phyloP scores from a whole-genome alignment of 1,140 invertebrate species.

The Atta colombica region DNA sequence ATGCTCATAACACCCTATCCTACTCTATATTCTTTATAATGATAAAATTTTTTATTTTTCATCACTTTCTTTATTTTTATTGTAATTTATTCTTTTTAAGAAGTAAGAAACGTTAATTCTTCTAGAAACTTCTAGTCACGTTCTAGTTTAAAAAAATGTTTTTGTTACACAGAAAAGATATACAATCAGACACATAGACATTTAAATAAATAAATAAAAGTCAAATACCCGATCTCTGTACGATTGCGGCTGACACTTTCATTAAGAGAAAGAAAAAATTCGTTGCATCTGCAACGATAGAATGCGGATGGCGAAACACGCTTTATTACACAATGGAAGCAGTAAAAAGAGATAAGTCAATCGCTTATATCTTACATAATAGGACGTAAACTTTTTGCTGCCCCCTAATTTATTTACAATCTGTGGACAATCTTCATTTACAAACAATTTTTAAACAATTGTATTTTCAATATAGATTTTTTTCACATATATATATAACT shows the following conservation, averaged over 20 bases:
- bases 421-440: background rate
- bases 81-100: too few relatives aligned
- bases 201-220: slow-evolving; percentile 67
- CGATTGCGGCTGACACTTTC: slow-evolving; percentile 71
- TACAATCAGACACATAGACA: background rate
- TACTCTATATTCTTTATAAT: too few relatives aligned
- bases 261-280: slow-evolving; percentile 63
- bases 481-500: background rate
- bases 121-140: too few relatives aligned
- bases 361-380: slow-evolving; percentile 5
- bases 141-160: too few relatives aligned
- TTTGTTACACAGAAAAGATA: background rate
- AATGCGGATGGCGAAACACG: background rate
- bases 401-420: slow-evolving; percentile 32
- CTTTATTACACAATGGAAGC: background rate
- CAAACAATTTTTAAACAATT: background rate
- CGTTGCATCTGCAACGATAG: slow-evolving; percentile 58
- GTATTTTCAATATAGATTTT: background rate
- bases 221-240: slow-evolving; percentile 35
- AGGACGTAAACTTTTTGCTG: background rate
- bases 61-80: too few relatives aligned
- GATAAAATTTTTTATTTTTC: too few relatives aligned
- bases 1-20: too few relatives aligned
- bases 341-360: slow-evolving; percentile 43
- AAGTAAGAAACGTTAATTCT: too few relatives aligned